phyloP scores from a whole-genome alignment of 1,140 invertebrate species.

The Heliconius nattereri region DNA sequence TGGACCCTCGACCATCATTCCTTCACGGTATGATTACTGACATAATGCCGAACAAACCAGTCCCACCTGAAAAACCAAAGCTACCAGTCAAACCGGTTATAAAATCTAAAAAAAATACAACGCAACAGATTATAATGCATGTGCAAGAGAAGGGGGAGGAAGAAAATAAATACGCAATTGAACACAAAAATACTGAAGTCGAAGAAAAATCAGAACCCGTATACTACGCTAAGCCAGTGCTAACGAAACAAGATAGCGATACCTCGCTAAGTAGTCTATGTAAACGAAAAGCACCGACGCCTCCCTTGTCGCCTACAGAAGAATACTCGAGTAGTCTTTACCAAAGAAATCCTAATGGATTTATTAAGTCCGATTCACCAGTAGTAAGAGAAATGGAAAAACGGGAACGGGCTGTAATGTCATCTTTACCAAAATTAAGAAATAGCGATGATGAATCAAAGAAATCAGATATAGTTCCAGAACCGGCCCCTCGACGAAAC shows the following conservation, averaged over 20 bases:
- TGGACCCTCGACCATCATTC: constrained; percentile 86
- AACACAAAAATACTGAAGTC: constrained; percentile 67
- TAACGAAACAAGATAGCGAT: constrained; percentile 81
- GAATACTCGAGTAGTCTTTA: constrained; percentile 77
- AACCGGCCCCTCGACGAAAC: constrained; percentile 84
- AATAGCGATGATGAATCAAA: constrained; percentile 61
- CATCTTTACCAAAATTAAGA: constrained; percentile 57
- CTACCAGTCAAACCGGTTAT: constrained; percentile 84
- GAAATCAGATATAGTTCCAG: constrained; percentile 74
- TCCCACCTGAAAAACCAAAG: constrained; percentile 84
- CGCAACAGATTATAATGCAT: constrained; percentile 78
- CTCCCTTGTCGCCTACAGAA: constrained; percentile 82
- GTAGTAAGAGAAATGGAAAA: constrained; percentile 89
- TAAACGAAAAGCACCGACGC: constrained; percentile 85
- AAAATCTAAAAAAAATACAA: constrained; percentile 69
- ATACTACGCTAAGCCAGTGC: constrained; percentile 72
- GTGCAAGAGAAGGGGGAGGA: constrained; percentile 71
- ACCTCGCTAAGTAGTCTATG: constrained; percentile 74
- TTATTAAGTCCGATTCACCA: constrained; percentile 84
- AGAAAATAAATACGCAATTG: constrained; percentile 56
- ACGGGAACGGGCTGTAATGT: constrained; percentile 83
- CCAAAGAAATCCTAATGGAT: constrained; percentile 83
- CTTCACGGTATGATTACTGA: constrained; percentile 83
- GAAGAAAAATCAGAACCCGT: constrained; percentile 66
- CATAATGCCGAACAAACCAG: constrained; percentile 71